Evolutionary conservation across 1,140 invertebrate genomes (phyloP).

Genomic region (Steinernema khuongi): DNA sequence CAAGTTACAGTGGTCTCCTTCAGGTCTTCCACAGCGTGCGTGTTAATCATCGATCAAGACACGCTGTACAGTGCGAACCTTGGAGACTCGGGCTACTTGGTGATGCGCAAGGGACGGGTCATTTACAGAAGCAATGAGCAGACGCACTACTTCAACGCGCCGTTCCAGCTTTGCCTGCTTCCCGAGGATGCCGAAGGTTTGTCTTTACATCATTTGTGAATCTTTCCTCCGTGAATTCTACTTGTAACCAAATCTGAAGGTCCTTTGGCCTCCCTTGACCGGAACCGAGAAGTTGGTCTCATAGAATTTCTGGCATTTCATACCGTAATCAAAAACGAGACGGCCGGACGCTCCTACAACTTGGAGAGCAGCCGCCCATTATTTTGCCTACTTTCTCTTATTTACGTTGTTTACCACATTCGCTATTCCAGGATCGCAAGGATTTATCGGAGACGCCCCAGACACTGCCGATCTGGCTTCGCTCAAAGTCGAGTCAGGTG

Average conservation of each 20-base stretch:
- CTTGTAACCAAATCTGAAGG: no score
- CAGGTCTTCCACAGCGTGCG: constrained; percentile 94
- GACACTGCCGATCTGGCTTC: constrained; percentile 82
- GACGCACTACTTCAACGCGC: constrained; percentile 96
- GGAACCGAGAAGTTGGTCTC: no score
- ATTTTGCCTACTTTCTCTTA: no score
- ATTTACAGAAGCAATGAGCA: constrained; percentile 88
- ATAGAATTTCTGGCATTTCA: no score
- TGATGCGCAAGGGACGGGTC: constrained; percentile 75
- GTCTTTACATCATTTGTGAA: neutral
- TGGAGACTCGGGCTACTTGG: constrained; percentile 93
- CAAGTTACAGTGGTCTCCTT: constrained; percentile 21
- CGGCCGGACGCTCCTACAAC: no score
- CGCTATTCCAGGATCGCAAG: constrained; percentile 32
- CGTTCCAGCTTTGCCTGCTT: constrained; percentile 86
- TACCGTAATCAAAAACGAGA: no score
- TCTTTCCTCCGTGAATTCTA: neutral
- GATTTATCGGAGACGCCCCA: constrained; percentile 66
- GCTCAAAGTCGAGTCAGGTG: constrained; percentile 84
- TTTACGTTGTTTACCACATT: no score
- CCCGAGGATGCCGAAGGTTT: constrained; percentile 67
- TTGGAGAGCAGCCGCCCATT: no score
- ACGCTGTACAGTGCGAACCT: constrained; percentile 92
- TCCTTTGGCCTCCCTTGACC: no score
- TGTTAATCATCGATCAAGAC: constrained; percentile 81